These are phyloP conservation scores for Lepilemur septentrionalis DNA, from an alignment of 2,797 vertebrate species.

Conservation along the genomic window DNA sequence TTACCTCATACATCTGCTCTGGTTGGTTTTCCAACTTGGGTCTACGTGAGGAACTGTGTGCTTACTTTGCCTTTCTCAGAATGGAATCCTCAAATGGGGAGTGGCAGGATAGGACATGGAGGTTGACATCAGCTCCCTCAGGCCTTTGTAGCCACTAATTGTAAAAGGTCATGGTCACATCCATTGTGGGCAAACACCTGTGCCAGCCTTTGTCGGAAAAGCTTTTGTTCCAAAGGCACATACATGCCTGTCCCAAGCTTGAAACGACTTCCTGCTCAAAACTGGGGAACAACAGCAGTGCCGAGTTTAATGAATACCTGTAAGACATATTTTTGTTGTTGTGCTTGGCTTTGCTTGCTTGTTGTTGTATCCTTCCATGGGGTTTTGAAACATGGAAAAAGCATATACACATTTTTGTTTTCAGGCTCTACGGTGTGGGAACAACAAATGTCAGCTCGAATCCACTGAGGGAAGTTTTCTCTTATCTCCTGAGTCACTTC, in stretches of 20 bases:
- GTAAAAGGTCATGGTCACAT: background rate
- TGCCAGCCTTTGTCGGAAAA: background rate
- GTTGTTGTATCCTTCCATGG: background rate
- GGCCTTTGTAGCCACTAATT: background rate
- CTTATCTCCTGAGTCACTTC: background rate
- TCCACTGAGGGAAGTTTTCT: background rate
- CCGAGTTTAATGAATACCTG: background rate
- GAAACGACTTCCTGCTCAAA: background rate
- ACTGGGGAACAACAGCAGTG: background rate
- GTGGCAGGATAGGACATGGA: background rate
- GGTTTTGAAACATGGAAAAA: background rate
- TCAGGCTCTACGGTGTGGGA: background rate
- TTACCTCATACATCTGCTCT: background rate
- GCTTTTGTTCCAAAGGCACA: background rate
- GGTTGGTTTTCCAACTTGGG: background rate
- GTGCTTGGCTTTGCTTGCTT: background rate
- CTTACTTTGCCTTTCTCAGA: background rate
- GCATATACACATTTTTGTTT: background rate
- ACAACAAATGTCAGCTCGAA: background rate
- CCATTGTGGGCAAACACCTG: background rate
- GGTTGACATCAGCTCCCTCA: background rate
- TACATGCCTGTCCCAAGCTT: background rate
- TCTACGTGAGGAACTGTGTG: background rate
- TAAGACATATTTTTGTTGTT: background rate
- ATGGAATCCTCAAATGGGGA: background rate